A percentile compares a stretch with the other conserved stretches of the same genome.
These are phyloP conservation scores for Falco rusticolus DNA, from an alignment of 2,797 vertebrate species.

Conservation along the genomic window DNA sequence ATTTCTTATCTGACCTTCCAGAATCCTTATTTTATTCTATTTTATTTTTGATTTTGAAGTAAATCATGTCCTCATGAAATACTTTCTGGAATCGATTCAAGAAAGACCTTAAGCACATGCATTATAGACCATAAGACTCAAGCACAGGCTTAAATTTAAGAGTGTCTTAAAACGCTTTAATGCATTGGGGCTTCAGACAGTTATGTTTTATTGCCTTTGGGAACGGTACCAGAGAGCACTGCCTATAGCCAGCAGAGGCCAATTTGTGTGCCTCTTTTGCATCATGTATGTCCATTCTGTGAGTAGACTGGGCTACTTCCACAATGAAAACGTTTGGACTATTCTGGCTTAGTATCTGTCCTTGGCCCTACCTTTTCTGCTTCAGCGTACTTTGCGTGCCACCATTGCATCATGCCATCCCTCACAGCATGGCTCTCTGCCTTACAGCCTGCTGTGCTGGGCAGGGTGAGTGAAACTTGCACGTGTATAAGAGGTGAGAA, in stretches of 20 bases:
- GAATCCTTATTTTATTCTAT: background rate
- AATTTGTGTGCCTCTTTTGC: background rate
- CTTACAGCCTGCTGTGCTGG: fast-evolving
- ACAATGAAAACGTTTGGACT: background rate
- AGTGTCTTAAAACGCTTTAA: background rate
- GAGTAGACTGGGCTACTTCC: background rate
- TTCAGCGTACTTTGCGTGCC: background rate
- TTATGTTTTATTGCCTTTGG: background rate
- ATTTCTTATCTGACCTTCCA: background rate
- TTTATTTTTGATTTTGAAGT: background rate
- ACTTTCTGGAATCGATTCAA: background rate
- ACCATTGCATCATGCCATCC: background rate
- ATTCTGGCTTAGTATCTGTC: background rate
- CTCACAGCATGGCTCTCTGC: background rate
- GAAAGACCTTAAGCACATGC: background rate
- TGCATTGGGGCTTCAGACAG: background rate
- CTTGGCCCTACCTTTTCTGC: background rate
- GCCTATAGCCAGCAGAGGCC: background rate
- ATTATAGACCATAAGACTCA: background rate
- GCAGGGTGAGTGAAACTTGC: background rate
- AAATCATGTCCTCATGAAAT: background rate
- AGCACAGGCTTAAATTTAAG: background rate
- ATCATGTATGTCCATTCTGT: background rate
- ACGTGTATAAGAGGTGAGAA: background rate
- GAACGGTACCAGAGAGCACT: background rate